Evolutionary conservation across 2,113 vertebrate species (phyloP), one percentile per base, ranked within the genome.

Genomic region (Microtus pennsylvanicus): DNA sequence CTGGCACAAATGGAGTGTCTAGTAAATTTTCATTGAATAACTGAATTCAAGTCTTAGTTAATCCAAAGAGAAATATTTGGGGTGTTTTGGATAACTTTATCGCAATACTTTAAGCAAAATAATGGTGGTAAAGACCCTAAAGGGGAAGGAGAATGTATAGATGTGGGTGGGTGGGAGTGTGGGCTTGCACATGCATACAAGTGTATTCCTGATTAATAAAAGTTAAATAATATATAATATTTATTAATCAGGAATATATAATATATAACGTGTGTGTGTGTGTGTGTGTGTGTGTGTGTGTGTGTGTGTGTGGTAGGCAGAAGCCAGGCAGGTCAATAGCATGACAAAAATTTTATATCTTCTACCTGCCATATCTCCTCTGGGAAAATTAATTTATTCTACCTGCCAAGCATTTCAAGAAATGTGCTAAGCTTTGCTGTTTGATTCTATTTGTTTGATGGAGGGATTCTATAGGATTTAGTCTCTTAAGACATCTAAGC

Each of bases 11-110:
- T 1, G 50, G n/a, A 69, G 0, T 52, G 21, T 26, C 81, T 82
- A 50, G 70, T 45, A 89, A 11, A 28, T 85, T n/a, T 77, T 35
- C 76, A 30, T n/a, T 77, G 86, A 97, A 67, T 88, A 70, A 93
- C 76, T 67, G n/a, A 90, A 94, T 65, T 52, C 22, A 30, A 89
- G 55, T 9, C 30, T 65, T 89, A 90, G 76, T n/a, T n/a, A 38
- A 87, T 76, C 87, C n/a, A 91, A 33, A 47, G 38, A 86, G 89
- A 92, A 82, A 91, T 42, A 22, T 82, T 58, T 75, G 38, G 52
- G 10, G 1, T 45, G 30, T 82, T 70, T 81, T 50, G 42, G 26
- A 93, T 91, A 12, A 58, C n/a, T 80, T 91, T 22, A 52, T n/a
- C 70, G 19, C 10, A 91, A 75, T 87, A 69, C 38, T 55, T 87